Evolutionary conservation across 2,888 invertebrate genomes (phyloP), one percentile per base, ranked within the genome.

Genomic region (Chromoteleia sp.): DNA sequence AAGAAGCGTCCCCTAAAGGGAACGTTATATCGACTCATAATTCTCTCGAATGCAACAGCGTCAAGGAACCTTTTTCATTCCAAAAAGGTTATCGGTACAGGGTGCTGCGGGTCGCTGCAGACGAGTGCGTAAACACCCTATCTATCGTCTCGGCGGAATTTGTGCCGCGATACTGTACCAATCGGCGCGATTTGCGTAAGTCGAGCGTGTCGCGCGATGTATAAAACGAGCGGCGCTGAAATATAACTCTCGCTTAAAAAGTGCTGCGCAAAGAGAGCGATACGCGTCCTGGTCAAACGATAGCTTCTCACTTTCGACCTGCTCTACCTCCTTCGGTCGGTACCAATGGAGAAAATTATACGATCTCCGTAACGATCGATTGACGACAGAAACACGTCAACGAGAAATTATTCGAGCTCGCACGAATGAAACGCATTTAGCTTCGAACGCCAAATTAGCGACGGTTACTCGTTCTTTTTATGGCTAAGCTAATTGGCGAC

Each of bases 91-190:
- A 84, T 82, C 84, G 59, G 21, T 41, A 36, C 61, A 59, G 83
- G 84, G 82, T 86, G 85, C 84, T 71, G 82, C 86, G 89, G 90
- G 86, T 90, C 90, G 86, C 73, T 84, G 88, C 84, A 81, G 84
- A 25, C 25, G 25, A 25, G 82, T 87, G 83, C 87, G 89, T 89
- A 89, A 90, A 89, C 90, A 89, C 84, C 86, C 88, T 88, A 89
- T 88, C 88, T 86, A 80, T 33, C 77, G 81, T 81, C 83, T 68
- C 52, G 56, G 19, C 58, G 63, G 78, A 82, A 85, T 84, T 84
- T 82, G 85, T 81, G 73, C 56, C 65, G 65, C 59, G 73, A 77
- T 78, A 70, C 68, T 75, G 52, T 56, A 58, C 52, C 82, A 75
- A 82, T 74, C 75, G 54, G 50, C 21, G n/a, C 21, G 68, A 81